Base-by-base conservation (phyloP, 2,113 vertebrate genomes). In the Pyxicephalus adspersus region DNA sequence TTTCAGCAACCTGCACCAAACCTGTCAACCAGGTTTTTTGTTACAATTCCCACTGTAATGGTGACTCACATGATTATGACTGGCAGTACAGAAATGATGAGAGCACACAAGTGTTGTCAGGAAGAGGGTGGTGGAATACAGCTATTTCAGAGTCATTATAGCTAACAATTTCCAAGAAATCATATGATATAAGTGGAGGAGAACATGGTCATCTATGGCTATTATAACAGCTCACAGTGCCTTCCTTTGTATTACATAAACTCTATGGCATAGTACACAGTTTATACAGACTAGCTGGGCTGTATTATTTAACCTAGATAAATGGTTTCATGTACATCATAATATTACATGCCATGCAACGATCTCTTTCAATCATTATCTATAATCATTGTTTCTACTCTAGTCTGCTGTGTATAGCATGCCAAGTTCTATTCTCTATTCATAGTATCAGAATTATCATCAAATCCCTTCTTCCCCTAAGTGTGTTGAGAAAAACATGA, bases 361-460 rank as follows among this genome's bases (percentile, higher is more conserved):
- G n/a, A n/a, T 22, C 22, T 58, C 28, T 60, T 58, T 74, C 71
- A 74, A 58, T 74, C 28, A 74, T 74, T 74, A 74, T 60, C 71
- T 60, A n/a, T 74, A 74, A 74, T 74, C 29, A 74, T 74, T 74
- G 54, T 74, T 74, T 38, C 71, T 74, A 60, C 58, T 74, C n/a
- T 20, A 23, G 29, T 57, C 54, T 57, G 20, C 25, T n/a, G 5
- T 38, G 38, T 22, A 60, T 17, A 25, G 71, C 29, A 38, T 74
- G n/a, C 58, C 54, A 38, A 60, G 26, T 54, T 60, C 71, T 22
- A 16, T 73, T 58, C 54, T 58, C 22, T 55, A 29, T 34, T 58
- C 55, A 60, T 9, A n/a, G 58, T 22, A 25, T 63, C 20, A 16
- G 57, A 63, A 76, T 51, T 63, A 64, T 76, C 25, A 25, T 63